Conservation (phyloP, 1,140 invertebrate species). For the Dreissena rostriformis region DNA sequence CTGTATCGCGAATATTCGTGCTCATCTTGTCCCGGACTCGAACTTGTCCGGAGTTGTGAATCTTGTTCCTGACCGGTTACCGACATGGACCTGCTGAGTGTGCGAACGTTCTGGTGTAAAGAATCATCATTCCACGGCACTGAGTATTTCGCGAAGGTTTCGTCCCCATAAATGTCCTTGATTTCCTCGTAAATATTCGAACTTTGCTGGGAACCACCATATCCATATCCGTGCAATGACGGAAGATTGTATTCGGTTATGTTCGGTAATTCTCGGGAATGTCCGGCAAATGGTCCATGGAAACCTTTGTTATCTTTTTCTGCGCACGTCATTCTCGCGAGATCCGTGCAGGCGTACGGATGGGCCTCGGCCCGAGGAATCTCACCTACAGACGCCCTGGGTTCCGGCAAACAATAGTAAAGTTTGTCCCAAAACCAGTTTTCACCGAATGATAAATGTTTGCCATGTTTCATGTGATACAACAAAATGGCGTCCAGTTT, state of each 20-base stretch:
- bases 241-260: slow-evolving; percentile 19
- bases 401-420: slow-evolving; percentile 46
- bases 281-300: slow-evolving; percentile 41
- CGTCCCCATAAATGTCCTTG: slow-evolving; percentile 23
- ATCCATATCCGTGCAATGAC: slow-evolving; percentile 12
- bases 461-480: slow-evolving; percentile 1
- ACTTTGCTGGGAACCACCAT: slow-evolving; percentile 27
- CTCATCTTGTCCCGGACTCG: too few species aligned
- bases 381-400: slow-evolving; percentile 13
- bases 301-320: slow-evolving; percentile 46
- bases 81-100: not conserved
- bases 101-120: slow-evolving; percentile 27
- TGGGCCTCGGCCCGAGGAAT: slow-evolving; percentile 28
- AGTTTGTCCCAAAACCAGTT: slow-evolving; percentile 51
- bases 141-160: slow-evolving; percentile 24
- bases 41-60: too few species aligned
- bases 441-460: slow-evolving; percentile 40
- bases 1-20: too few species aligned
- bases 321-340: slow-evolving; percentile 2
- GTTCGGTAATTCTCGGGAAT: slow-evolving; percentile 28
- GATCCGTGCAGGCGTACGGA: slow-evolving; percentile 42
- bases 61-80: too few species aligned
- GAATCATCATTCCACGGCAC: slow-evolving; percentile 43
- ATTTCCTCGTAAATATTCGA: slow-evolving; percentile 56
- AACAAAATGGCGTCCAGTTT: slow-evolving; percentile 31